Evolutionary conservation across 2,113 vertebrate genomes (phyloP), one percentile per base, ranked within the genome.

Genomic region (Tachuris rubrigastra): DNA sequence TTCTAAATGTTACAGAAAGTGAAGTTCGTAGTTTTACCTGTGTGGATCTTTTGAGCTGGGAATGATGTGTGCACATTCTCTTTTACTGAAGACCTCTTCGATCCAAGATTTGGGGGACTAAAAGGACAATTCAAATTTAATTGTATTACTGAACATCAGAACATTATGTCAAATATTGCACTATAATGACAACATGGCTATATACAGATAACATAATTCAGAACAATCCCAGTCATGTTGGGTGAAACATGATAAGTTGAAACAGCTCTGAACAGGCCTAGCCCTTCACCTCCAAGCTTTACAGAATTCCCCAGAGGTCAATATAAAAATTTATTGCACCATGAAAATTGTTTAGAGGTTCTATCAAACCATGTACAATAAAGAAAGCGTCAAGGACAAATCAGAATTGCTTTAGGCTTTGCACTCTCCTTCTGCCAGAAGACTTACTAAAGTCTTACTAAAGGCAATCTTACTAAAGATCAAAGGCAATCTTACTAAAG

Each of bases 21-120:
- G 2, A 53, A 90, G 92, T 58, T 79, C 10, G 69, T 46, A 68
- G 39, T 37, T 90, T 75, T 98, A 99, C 99, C 98, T 98, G 98
- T 99, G 99, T 88, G 98, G 96, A 92, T 99, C 98, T 95, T 98
- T 98, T 49, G 99, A 98, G 78, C 95, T 98, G 49, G 98, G 98
- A 91, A 99, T 98, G 81, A 99, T 98, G 96, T 98, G 98, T 76
- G 97, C 97, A 97, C 99, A 99, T 93, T 99, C 99, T 97, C 99
- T 98, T 97, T 98, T 99, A 96, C 85, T 97, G 96, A 99, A 99
- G 60, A 97, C 98, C n/a, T 97, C 98, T 98, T 99, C 99, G 2
- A 99, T 99, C 99, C 99, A 99, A 82, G 98, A 98, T 96, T 97
- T 99, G 52, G 98, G 96, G 28, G 97, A 96, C 98, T 99, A 94